Base-by-base conservation (phyloP, 1,140 invertebrate species). In the Leptopilina clavipes region DNA sequence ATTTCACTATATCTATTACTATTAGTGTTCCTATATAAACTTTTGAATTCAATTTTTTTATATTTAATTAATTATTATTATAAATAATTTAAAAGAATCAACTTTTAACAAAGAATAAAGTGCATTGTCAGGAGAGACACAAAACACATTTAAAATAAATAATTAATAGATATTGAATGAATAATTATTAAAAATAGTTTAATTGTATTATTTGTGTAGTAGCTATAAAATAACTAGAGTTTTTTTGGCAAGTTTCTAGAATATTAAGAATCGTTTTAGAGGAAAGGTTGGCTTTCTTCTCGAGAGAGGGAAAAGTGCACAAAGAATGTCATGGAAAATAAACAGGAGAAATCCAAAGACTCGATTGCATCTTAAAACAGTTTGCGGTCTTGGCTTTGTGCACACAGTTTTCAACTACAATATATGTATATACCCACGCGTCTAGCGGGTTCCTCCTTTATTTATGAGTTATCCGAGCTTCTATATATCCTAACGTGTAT, bases 361-460 rank as follows among this genome's bases (percentile, higher is more conserved):
- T 65, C 22, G 59, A 65, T 65, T 65, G 59, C 59, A 84, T 75
- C 83, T 82, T 84, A 83, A 84, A 84, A 74, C 76, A 84, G 76
- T 80, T 83, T 80, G 77, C 73, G n/a, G 78, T 83, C 78, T 83
- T 76, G 74, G 65, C 71, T 25, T 22, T 22, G 79, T 79, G 75
- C 65, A 75, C 74, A 79, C 59, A 65, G 59, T 25, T 65, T 65
- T 65, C 59, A n/a, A 37, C 19, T 14, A 8, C 37, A 40, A 40
- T 40, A 40, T 40, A 40, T 40, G 7, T 9, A 80, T 82, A 84
- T 82, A 83, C 54, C 59, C 73, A 17, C 73, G 48, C 77, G 77
- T 80, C 82, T 83, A 79, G 76, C 72, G 78, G 76, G 76, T 79
- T 78, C 72, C 75, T 84, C 76, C 77, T 79, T 83, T 85, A 85